phyloP scores from a whole-genome alignment of 2,888 invertebrate species.

The Ditula angustiorana region DNA sequence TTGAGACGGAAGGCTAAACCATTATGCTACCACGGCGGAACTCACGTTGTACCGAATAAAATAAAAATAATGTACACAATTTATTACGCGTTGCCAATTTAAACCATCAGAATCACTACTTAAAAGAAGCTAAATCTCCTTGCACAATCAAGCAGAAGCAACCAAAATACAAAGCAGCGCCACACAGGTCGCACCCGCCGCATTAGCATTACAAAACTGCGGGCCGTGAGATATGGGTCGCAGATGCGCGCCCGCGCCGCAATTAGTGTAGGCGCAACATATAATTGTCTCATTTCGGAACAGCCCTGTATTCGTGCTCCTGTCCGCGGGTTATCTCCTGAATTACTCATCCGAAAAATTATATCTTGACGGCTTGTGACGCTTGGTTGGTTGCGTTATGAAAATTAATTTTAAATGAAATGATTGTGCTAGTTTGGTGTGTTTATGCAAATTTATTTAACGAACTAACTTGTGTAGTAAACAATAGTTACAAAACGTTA shows the following conservation, averaged over 20 bases:
- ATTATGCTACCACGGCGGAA: no score
- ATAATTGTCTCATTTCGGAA: slow-evolving; percentile 77
- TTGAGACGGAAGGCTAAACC: no score
- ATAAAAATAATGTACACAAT: neutral
- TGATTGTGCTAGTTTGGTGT: neutral
- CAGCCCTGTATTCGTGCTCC: slow-evolving; percentile 41
- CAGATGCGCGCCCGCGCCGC: slow-evolving; percentile 70
- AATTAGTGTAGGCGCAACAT: slow-evolving; percentile 75
- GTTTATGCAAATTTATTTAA: slow-evolving; percentile 32
- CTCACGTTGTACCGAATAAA: no score
- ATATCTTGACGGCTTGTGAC: slow-evolving; percentile 24
- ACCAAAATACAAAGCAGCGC: slow-evolving; percentile 59
- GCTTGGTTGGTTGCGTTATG: neutral
- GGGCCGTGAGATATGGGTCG: slow-evolving; percentile 82
- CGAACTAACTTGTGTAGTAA: slow-evolving; percentile 47
- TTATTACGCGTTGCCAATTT: neutral
- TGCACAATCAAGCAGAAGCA: slow-evolving; percentile 45
- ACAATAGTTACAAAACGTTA: slow-evolving; percentile 75
- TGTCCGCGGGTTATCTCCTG: slow-evolving; percentile 30
- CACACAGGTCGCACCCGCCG: slow-evolving; percentile 56
- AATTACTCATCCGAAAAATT: slow-evolving; percentile 22
- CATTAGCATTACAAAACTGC: slow-evolving; percentile 77
- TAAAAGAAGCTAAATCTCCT: slow-evolving; percentile 26
- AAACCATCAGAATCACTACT: slow-evolving; percentile 8
- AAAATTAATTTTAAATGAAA: neutral